A percentile compares a stretch with the other conserved stretches of the same genome.
Conservation (phyloP, 2,888 invertebrate species). For the Plebejus argus region DNA sequence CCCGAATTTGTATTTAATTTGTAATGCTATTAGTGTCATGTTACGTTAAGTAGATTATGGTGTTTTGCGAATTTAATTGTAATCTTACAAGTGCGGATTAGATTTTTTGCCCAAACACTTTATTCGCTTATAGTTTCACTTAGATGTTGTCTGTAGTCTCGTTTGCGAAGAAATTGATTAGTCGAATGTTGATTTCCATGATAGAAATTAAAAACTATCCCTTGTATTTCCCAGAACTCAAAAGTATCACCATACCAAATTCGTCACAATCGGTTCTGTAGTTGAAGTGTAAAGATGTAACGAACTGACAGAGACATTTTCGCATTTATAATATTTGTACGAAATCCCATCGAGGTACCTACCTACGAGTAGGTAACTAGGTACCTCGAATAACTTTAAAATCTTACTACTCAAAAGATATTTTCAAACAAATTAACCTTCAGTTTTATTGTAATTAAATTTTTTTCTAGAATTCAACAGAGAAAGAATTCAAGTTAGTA, state of each 20-base stretch:
- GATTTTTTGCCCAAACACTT: slow-evolving; percentile 31
- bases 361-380: too few relatives aligned
- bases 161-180: not conserved
- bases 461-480: not conserved
- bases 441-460: too few relatives aligned
- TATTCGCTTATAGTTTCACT: slow-evolving; percentile 27
- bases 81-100: slow-evolving; percentile 37
- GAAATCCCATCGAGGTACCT: too few relatives aligned
- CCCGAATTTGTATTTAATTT: slow-evolving; percentile 15
- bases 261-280: not conserved
- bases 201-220: not conserved
- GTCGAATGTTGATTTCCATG: not conserved
- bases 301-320: too few relatives aligned
- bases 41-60: slow-evolving; percentile 30
- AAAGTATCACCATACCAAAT: not conserved
- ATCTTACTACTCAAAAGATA: not conserved
- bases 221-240: not conserved
- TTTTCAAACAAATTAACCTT: not conserved
- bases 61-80: slow-evolving; percentile 32
- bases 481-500: not conserved
- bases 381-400: too few relatives aligned
- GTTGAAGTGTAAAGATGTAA: not conserved
- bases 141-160: not conserved
- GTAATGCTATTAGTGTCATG: slow-evolving; percentile 19
- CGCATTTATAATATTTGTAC: too few relatives aligned